Percentiles rank a stretch among this genome's conserved stretches.
Conservation (phyloP, 2,113 vertebrate species). For the Nesogale talazaci region DNA sequence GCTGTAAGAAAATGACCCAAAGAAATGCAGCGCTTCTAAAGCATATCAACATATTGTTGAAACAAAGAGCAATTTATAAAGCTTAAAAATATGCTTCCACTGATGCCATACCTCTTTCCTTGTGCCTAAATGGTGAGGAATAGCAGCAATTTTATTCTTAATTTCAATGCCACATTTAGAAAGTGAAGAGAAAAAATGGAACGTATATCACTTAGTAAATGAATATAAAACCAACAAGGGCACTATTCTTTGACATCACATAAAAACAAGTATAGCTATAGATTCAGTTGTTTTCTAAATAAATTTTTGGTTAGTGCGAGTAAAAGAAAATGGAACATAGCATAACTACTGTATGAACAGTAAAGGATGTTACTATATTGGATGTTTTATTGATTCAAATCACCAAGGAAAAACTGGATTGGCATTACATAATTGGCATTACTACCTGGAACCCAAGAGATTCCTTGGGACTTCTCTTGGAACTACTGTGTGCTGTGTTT, state of each 20-base stretch:
- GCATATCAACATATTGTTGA: background rate
- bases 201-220: slow-evolving; percentile 14
- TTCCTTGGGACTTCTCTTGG: too few relatives aligned
- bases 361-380: too few relatives aligned
- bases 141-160: background rate
- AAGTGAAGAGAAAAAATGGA: background rate
- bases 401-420: too few relatives aligned
- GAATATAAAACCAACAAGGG: background rate
- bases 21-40: background rate
- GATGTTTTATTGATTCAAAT: too few relatives aligned
- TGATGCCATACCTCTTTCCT: background rate
- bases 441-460: too few relatives aligned
- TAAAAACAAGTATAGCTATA: slow-evolving; percentile 40
- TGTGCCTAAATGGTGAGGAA: slow-evolving; percentile 7
- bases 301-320: background rate
- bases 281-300: slow-evolving; percentile 26
- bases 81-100: slow-evolving; percentile 2
- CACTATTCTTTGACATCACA: slow-evolving; percentile 11
- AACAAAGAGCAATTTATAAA: slow-evolving; percentile 41
- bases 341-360: too few relatives aligned
- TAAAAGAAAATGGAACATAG: background rate
- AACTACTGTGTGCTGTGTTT: too few relatives aligned
- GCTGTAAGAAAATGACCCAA: slow-evolving; percentile 14
- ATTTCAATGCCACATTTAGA: background rate
- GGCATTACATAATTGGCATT: too few relatives aligned